A percentile compares a stretch with the other conserved stretches of the same genome.
These are phyloP conservation scores for Trichomycterus rosablanca DNA, from an alignment of 2,113 vertebrate genomes.

Conservation along the genomic window DNA sequence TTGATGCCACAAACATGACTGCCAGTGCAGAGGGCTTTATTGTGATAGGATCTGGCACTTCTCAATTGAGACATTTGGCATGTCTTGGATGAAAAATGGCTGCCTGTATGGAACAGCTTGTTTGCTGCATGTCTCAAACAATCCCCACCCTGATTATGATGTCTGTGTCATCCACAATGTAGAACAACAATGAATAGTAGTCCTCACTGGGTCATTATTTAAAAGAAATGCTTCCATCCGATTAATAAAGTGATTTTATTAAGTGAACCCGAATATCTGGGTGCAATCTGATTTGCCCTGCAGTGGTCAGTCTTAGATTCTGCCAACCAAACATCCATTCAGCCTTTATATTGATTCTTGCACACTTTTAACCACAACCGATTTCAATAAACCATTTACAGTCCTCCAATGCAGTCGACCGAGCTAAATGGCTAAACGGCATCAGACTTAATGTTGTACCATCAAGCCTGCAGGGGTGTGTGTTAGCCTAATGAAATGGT, in stretches of 20 bases:
- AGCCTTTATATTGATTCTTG: conserved; percentile 57
- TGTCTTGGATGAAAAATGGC: conserved; percentile 13
- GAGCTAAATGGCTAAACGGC: conserved; percentile 59
- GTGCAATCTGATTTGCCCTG: not conserved
- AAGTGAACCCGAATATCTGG: not conserved
- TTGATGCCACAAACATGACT: conserved; percentile 75
- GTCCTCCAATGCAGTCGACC: conserved; percentile 56
- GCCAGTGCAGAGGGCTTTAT: conserved; percentile 53
- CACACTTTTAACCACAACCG: conserved; percentile 59
- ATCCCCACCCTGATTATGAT: conserved; percentile 9
- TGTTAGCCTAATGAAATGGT: conserved; percentile 75
- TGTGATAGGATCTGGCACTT: conserved; percentile 23
- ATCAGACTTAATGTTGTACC: conserved; percentile 51
- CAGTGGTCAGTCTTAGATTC: not conserved
- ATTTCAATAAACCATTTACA: conserved; percentile 70
- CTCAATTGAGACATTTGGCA: conserved; percentile 22
- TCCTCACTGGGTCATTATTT: conserved; percentile 3
- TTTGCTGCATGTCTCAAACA: conserved; percentile 27
- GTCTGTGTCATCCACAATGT: conserved; percentile 15
- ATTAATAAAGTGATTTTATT: not conserved
- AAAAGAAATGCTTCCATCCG: not conserved
- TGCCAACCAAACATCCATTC: conserved; percentile 19
- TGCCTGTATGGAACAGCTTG: conserved; percentile 24
- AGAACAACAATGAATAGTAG: not conserved
- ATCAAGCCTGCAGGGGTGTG: conserved; percentile 56